These are phyloP conservation scores for Scrobipalpa atriplicella DNA, from an alignment of 2,888 invertebrate species.

Conservation along the genomic window DNA sequence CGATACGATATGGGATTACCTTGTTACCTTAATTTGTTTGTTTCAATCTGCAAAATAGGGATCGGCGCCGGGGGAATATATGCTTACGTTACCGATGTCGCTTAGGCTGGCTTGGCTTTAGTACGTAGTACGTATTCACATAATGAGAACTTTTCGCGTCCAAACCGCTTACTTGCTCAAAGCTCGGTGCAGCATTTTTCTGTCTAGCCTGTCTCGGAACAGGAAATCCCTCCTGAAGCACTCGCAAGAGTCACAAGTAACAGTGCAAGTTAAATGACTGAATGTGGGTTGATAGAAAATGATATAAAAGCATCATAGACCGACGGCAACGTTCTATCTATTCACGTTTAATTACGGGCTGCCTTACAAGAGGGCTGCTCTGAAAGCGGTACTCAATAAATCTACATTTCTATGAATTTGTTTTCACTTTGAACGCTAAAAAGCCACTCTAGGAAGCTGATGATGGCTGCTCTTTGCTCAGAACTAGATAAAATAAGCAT, in stretches of 20 bases:
- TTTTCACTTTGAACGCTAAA: conserved; percentile 28
- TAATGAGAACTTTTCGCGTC: background rate
- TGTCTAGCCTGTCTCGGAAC: background rate
- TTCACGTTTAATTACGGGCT: conserved; percentile 47
- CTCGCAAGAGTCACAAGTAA: too few relatives aligned
- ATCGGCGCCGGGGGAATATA: conserved; percentile 3
- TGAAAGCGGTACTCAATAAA: conserved; percentile 45
- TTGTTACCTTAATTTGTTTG: conserved; percentile 31
- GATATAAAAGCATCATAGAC: conserved; percentile 36
- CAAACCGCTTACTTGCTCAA: background rate
- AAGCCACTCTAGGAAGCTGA: background rate
- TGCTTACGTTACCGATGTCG: background rate
- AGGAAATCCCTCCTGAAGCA: conserved; percentile 5
- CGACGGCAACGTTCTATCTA: conserved; percentile 40
- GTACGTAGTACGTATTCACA: conserved; percentile 1
- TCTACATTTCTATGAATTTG: conserved; percentile 42
- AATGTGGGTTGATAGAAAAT: conserved; percentile 24
- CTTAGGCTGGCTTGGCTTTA: background rate
- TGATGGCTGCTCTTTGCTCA: background rate
- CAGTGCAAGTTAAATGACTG: background rate
- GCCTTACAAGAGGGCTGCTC: conserved; percentile 33
- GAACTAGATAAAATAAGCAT: background rate
- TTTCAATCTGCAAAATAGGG: conserved; percentile 24
- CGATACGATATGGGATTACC: conserved; percentile 28
- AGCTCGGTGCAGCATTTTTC: background rate